Percentiles rank a stretch among this genome's conserved stretches.
These are phyloP conservation scores for Aricia artaxerxes DNA, from an alignment of 2,888 invertebrate species.

Conservation along the genomic window DNA sequence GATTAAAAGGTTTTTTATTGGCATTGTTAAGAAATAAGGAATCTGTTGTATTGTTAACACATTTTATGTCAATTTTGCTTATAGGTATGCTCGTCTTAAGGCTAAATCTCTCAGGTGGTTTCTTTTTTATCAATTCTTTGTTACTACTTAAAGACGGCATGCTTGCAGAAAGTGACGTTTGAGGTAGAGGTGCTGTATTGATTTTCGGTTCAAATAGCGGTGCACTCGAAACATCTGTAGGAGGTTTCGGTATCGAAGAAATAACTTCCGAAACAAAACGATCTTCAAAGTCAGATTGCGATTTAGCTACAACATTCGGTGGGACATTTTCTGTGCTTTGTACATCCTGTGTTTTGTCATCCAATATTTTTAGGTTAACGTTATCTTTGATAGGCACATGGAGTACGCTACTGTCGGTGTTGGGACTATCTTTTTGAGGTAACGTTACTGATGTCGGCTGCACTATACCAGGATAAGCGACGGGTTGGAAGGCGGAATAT, in stretches of 20 bases:
- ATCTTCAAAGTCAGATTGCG: slow-evolving; percentile 67
- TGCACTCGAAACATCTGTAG: slow-evolving; percentile 47
- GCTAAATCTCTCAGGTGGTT: slow-evolving; percentile 64
- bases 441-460: slow-evolving; percentile 51
- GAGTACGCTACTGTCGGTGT: slow-evolving; percentile 51
- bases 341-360: slow-evolving; percentile 5
- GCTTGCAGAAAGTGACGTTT: slow-evolving; percentile 60
- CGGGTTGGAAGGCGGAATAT: slow-evolving; percentile 73
- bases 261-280: slow-evolving; percentile 65
- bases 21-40: slow-evolving; percentile 47
- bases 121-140: slow-evolving; percentile 59
- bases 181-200: slow-evolving; percentile 60
- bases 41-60: slow-evolving; percentile 58
- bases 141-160: slow-evolving; percentile 48
- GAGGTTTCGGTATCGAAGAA: slow-evolving; percentile 46
- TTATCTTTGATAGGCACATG: slow-evolving; percentile 46
- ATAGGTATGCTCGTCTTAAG: slow-evolving; percentile 76
- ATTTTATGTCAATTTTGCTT: slow-evolving; percentile 73
- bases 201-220: slow-evolving; percentile 56
- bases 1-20: slow-evolving; percentile 50
- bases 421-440: slow-evolving; percentile 46
- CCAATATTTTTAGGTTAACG: slow-evolving; percentile 40
- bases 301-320: slow-evolving; percentile 44
- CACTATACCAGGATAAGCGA: slow-evolving; percentile 56
- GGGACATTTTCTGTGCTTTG: slow-evolving; percentile 41